A percentile compares a stretch with the other conserved stretches of the same genome.
These are phyloP conservation scores for Drosophila neotestacea DNA, from an alignment of 2,888 invertebrate species.

Conservation along the genomic window DNA sequence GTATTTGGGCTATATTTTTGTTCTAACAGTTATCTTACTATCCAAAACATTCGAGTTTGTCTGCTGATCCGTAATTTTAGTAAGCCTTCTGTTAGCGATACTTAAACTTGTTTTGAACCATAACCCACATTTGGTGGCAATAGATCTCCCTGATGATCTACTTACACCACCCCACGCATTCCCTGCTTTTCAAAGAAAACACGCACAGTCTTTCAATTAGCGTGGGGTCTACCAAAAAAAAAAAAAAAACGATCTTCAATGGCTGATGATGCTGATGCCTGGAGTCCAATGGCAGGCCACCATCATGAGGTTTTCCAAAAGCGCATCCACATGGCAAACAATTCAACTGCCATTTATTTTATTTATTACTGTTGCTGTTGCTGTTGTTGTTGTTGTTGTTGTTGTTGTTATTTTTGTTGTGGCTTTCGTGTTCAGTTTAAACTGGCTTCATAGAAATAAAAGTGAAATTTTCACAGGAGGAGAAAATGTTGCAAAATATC, in stretches of 20 bases:
- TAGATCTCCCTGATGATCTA: slow-evolving; percentile 15
- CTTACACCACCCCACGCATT: slow-evolving; percentile 27
- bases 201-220: slow-evolving; percentile 56
- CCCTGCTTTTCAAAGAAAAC: slow-evolving; percentile 19
- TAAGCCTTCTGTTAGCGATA: background rate
- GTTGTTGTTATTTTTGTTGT: slow-evolving; percentile 3
- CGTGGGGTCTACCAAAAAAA: slow-evolving; percentile 39
- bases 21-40: background rate
- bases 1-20: background rate
- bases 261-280: slow-evolving; percentile 2
- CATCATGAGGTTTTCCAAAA: slow-evolving; percentile 38
- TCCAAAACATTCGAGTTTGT: background rate
- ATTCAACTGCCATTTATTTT: slow-evolving; percentile 75
- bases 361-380: slow-evolving; percentile 60
- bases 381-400: slow-evolving; percentile 4
- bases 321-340: slow-evolving; percentile 58
- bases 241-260: slow-evolving; percentile 24
- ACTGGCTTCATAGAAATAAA: slow-evolving; percentile 70
- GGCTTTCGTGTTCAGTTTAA: slow-evolving; percentile 48
- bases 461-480: slow-evolving; percentile 75
- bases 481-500: slow-evolving; percentile 72
- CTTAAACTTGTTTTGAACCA: slow-evolving; percentile 2
- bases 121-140: slow-evolving; percentile 15
- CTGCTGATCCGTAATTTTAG: background rate
- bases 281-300: slow-evolving; percentile 23